Evolutionary conservation across 2,888 invertebrate genomes (phyloP).

Genomic region (Willowsia nigromaculata): DNA sequence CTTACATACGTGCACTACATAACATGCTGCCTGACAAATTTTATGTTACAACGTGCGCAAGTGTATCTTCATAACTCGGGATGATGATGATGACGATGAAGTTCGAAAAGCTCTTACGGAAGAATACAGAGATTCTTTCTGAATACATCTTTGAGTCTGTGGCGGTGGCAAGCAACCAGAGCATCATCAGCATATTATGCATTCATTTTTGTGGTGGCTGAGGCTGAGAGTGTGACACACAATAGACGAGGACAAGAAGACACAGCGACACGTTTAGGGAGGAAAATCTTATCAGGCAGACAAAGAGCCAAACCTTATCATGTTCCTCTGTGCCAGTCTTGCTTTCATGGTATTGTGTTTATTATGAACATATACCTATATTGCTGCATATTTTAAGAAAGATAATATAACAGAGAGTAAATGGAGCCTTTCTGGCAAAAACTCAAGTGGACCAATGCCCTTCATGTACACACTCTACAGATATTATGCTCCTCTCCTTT

Average conservation of each 20-base stretch:
- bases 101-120: conserved; percentile 27
- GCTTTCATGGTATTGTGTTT: no score
- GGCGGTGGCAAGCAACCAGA: not conserved
- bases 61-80: not conserved
- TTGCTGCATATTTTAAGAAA: no score
- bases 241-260: conserved; percentile 22
- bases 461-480: not conserved
- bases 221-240: conserved; percentile 30
- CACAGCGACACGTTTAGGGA: conserved; percentile 4
- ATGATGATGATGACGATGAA: conserved; percentile 4
- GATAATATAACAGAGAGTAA: conserved; percentile 48
- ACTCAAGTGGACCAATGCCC: conserved; percentile 75
- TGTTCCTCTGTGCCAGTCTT: not conserved
- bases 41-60: conserved; percentile 32
- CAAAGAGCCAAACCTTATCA: conserved; percentile 11
- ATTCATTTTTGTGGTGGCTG: not conserved
- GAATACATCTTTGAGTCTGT: not conserved
- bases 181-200: not conserved
- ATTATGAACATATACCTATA: no score
- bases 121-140: not conserved
- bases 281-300: no score
- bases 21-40: conserved; percentile 9
- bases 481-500: not conserved
- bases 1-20: not conserved
- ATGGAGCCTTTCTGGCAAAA: conserved; percentile 72